Base-by-base conservation (phyloP, 1,140 invertebrate species). In the Anagrus nilaparvatae region DNA sequence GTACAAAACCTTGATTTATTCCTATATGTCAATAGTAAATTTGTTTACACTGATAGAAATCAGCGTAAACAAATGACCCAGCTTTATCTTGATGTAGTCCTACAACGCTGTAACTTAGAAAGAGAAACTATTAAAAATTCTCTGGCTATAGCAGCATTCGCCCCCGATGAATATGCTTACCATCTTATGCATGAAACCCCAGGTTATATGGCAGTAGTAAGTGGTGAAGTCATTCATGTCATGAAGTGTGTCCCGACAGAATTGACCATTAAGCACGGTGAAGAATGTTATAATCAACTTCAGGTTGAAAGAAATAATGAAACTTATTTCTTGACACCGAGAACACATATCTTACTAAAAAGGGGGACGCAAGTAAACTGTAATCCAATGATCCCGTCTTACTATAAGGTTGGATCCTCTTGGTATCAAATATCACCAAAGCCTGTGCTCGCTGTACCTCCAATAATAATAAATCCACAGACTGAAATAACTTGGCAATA, bases 201-300 rank as follows among this genome's bases (percentile, higher is more conserved):
- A 1, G 51, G 43, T 2, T 48, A 47, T 34, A 54, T 54, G 49
- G 50, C 47, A 0, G 20, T 46, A 0, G 12, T 43, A 0, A 30
- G 35, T 0, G 51, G 52, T 12, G 50, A 54, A 44, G 44, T 33
- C 10, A 25, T 48, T 1, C 41, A 43, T 21, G 10, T 54, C 0
- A 30, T 48, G 0, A 44, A 52, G 37, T 56, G 52, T 19, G 36
- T 50, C 8, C 44, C 49, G 0, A 24, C 49, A 0, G 30, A 45
- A 4, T 36, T 51, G 1, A 47, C n/a, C 18, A 2, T 47, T 0
- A 9, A 39, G 20, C 28, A 28, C 12, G 38, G 29, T 0, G 17
- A 51, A 9, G 16, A 48, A 39, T 54, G 50, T 44, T 54, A 49
- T 9, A 19, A 33, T 1, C 46, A 52, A 34, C 6, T 57, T 5